Base-by-base conservation (phyloP, 1,140 invertebrate species). In the Sitodiplosis mosellana region DNA sequence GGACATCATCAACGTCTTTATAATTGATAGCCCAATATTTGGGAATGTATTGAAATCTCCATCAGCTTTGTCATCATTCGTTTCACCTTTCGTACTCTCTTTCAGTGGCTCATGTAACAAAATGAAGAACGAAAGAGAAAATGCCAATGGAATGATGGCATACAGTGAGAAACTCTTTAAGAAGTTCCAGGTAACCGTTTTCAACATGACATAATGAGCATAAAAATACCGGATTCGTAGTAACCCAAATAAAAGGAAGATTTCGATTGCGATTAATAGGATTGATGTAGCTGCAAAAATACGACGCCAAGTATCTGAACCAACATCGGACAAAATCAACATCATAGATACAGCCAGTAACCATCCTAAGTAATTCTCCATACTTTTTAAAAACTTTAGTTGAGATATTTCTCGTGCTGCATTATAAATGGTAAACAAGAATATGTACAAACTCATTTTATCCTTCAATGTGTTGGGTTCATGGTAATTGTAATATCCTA, bases 1-100 rank as follows among this genome's bases (percentile, higher is more conserved):
- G 18, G 87, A 68, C 83, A 87, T 87, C 1, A 85, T 77, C 17
- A 84, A 75, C 0, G 82, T 86, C 65, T 86, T 86, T 49, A 86
- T 82, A 7, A 86, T 55, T 0, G 82, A 78, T 19, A 70, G 64
- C 8, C 73, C 75, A 4, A 77, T 76, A 61, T 76, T 69, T 2
- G 63, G 62, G 49, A 85, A 83, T 48, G 75, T 77, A 20, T 69
- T 64, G 22, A 74, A 65, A 7, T 64, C 60, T 1, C 57, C 61
- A 8, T 73, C 65, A 45, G 72, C 65, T 40, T 70, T 65, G 48
- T 68, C 65, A 4, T 68, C 55, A 10, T 37, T 41, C 43, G 44
- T 60, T 40, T 54, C 52, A 1, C 62, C 60, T 17, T n/a, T n/a
- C 41, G 59, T 27, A 7, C 64, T 54, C 48, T 65, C 61, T 45